Base-by-base conservation (phyloP, 2,888 invertebrate species). In the Ellobium chinense region DNA sequence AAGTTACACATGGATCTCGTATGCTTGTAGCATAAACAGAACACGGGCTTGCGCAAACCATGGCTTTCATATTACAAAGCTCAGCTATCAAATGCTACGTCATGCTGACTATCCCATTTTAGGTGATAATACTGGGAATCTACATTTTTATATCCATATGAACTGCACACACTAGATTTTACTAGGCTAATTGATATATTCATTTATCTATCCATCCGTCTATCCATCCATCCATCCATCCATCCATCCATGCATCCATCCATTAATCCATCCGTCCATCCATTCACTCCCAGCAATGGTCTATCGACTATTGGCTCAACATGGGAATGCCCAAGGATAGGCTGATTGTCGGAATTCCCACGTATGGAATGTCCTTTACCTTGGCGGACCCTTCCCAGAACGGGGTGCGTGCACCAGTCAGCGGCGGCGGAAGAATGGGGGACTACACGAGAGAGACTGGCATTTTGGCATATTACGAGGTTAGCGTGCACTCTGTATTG, bases 381-480 rank as follows among this genome's bases (percentile, higher is more conserved):
- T 79, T 90, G 73, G 84, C 81, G 0, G 83, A 87, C 80, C 82
- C 84, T 0, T 31, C 37, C 18, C 74, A 86, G 46, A 81, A 88
- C 63, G 87, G 87, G 9, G 78, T 98, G 86, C 97, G 97, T 3
- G 97, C 98, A 0, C 96, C 97, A 0, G 97, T 97, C 0, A 96
- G 96, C 46, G 97, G 97, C 56, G 97, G 97, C 37, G 98, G 98
- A 68, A 94, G 94, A 1, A 80, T 70, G 78, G 82, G 82, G 2
- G 96, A 96, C 87, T 98, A 96, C 93, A 98, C 98, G 0, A 96
- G 96, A 86, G 98, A 99, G 93, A 96, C 97, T 4, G 99, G 99
- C 27, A 98, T 98, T 93, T 95, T 98, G 93, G 97, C 98, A 5
- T 99, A 98, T 93, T 99, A 98, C 91, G 99, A 99, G 94, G 95